phyloP scores from a whole-genome alignment of 2,888 invertebrate species.

The Lepidocyrtinus sp. region DNA sequence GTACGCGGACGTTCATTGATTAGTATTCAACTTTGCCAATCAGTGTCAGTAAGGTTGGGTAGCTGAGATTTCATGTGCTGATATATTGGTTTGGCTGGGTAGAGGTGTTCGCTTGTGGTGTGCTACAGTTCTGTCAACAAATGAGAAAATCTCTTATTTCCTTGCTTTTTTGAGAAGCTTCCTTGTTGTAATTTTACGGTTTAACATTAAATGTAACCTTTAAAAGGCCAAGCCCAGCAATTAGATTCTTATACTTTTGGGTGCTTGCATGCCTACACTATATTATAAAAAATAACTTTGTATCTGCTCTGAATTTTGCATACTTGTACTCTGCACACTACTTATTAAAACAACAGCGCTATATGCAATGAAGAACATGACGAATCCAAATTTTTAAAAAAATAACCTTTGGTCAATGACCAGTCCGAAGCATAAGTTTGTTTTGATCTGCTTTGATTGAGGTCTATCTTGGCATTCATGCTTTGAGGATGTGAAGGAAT shows the following conservation, averaged over 20 bases:
- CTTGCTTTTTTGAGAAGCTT: neutral
- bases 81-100: neutral
- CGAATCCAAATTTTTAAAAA: too few relatives aligned
- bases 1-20: conserved; percentile 31
- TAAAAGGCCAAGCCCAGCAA: neutral
- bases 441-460: too few relatives aligned
- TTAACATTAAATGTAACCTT: neutral
- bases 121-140: neutral
- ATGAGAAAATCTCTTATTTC: neutral
- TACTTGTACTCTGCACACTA: too few relatives aligned
- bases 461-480: too few relatives aligned
- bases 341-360: too few relatives aligned
- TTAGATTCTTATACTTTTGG: neutral
- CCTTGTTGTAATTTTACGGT: neutral
- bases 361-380: too few relatives aligned
- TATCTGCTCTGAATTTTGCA: too few relatives aligned
- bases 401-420: too few relatives aligned
- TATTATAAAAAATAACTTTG: neutral
- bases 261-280: neutral
- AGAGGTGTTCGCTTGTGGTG: neutral
- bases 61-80: too few relatives aligned
- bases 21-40: neutral
- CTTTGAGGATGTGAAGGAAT: too few relatives aligned
- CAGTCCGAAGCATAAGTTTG: too few relatives aligned
- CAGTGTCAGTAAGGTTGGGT: too few relatives aligned